These are phyloP conservation scores for Orthosia gothica DNA, from an alignment of 2,888 invertebrate genomes.

Conservation along the genomic window DNA sequence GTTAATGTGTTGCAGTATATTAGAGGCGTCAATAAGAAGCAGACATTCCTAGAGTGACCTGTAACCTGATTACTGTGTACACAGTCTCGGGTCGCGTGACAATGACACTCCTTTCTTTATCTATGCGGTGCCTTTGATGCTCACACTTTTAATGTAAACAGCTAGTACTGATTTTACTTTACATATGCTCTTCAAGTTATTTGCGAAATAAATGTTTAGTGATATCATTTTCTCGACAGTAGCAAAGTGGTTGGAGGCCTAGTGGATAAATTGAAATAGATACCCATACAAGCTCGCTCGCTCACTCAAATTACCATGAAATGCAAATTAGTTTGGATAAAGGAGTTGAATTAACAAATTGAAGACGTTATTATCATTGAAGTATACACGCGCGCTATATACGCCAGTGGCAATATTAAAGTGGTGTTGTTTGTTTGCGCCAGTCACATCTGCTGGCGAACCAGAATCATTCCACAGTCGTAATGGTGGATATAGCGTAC, in stretches of 20 bases:
- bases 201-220: slow-evolving; percentile 15
- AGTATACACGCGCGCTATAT: slow-evolving; percentile 25
- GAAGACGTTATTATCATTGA: slow-evolving; percentile 41
- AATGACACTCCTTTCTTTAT: slow-evolving; percentile 68
- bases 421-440: slow-evolving; percentile 70
- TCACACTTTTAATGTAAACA: slow-evolving; percentile 47
- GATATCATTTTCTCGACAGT: slow-evolving; percentile 20
- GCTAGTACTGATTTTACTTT: slow-evolving; percentile 30
- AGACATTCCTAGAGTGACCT: slow-evolving; percentile 83
- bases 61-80: slow-evolving; percentile 75
- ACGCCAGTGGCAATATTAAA: slow-evolving; percentile 56
- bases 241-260: background rate
- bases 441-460: slow-evolving; percentile 61
- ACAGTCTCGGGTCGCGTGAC: slow-evolving; percentile 60
- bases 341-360: slow-evolving; percentile 57
- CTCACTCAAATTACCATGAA: slow-evolving; percentile 50
- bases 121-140: slow-evolving; percentile 59
- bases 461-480: slow-evolving; percentile 64
- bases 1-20: slow-evolving; percentile 84
- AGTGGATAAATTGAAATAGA: slow-evolving; percentile 45
- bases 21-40: slow-evolving; percentile 85
- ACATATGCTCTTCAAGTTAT: slow-evolving; percentile 1
- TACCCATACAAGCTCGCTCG: slow-evolving; percentile 25
- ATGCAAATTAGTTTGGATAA: slow-evolving; percentile 53
- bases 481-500: slow-evolving; percentile 57